Evolutionary conservation across 2,113 vertebrate species (phyloP).

Genomic region (Chionomys nivalis): DNA sequence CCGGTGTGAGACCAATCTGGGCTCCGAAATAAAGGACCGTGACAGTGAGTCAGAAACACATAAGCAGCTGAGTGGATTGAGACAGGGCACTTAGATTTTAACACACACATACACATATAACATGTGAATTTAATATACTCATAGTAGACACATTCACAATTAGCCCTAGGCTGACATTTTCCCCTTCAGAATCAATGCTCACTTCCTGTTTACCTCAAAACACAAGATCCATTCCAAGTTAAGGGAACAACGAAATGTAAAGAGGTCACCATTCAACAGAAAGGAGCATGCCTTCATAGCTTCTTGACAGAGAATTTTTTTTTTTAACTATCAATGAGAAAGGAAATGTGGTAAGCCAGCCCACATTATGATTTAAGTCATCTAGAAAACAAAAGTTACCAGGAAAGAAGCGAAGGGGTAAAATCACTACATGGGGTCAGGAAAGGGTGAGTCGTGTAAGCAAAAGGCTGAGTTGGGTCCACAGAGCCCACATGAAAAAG

Average conservation of each 20-base stretch:
- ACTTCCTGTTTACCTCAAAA: neutral
- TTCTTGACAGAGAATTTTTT: neutral
- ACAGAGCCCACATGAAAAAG: neutral
- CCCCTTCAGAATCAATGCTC: neutral
- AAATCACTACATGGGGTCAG: neutral
- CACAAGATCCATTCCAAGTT: neutral
- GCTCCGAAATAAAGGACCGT: neutral
- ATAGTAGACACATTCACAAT: neutral
- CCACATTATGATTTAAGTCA: neutral
- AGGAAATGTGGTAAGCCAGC: neutral
- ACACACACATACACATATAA: neutral
- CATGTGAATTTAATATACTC: neutral
- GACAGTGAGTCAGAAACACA: neutral
- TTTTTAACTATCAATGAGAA: neutral
- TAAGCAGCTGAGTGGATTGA: neutral
- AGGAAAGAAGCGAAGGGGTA: neutral
- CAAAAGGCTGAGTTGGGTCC: neutral
- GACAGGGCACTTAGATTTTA: neutral
- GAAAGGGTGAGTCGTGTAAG: neutral
- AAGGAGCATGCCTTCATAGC: neutral
- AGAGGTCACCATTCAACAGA: no score
- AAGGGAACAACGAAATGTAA: neutral
- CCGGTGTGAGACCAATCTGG: neutral
- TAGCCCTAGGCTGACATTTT: neutral
- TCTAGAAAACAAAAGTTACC: neutral